phyloP scores from a whole-genome alignment of 2,888 invertebrate species.

The Leptopilina drosophilae region DNA sequence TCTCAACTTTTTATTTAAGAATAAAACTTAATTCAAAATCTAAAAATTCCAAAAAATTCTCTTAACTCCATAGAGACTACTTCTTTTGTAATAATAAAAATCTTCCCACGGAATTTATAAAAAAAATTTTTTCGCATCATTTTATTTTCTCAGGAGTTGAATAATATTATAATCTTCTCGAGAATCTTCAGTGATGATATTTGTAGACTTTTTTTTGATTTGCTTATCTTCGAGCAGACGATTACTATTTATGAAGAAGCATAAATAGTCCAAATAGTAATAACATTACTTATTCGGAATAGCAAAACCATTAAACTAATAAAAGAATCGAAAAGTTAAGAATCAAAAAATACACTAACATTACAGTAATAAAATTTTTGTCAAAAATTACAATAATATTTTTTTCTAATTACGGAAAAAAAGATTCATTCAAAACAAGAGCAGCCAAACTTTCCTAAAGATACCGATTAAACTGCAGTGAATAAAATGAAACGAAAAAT shows the following conservation, averaged over 20 bases:
- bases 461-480: constrained; percentile 29
- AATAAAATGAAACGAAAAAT: constrained; percentile 5
- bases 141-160: not conserved
- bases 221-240: constrained; percentile 49
- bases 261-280: not conserved
- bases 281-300: no score
- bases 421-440: not conserved
- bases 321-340: not conserved
- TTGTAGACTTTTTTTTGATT: constrained; percentile 30
- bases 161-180: constrained; percentile 47
- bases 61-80: no score
- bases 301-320: not conserved
- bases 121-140: no score
- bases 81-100: no score
- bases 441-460: not conserved
- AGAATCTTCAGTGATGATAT: constrained; percentile 51
- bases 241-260: constrained; percentile 18
- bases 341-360: not conserved
- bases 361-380: not conserved
- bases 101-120: no score
- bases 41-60: no score
- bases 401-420: not conserved
- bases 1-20: no score
- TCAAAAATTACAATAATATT: no score
- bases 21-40: no score